Evolutionary conservation across 1,140 invertebrate species (phyloP).

Genomic region (Potamilus streckersoni): DNA sequence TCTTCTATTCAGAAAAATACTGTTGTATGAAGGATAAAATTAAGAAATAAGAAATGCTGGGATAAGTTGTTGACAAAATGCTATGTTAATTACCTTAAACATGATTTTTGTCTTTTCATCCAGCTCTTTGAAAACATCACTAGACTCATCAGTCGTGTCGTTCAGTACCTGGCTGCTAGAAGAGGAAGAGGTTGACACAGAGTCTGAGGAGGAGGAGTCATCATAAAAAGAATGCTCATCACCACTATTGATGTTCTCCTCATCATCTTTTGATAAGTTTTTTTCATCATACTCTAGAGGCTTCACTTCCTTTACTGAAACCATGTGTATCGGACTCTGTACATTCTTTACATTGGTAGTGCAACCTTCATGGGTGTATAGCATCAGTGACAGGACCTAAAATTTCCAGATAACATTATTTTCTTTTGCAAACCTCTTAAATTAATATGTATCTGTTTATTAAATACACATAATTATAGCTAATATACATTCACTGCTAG

Average conservation of each 20-base stretch:
- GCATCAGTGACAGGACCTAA: slow-evolving; percentile 63
- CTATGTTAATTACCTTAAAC: slow-evolving; percentile 43
- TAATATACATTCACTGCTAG: no score
- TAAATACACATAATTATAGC: no score
- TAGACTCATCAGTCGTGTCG: slow-evolving; percentile 35
- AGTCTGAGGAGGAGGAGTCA: slow-evolving; percentile 27
- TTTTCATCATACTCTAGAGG: slow-evolving; percentile 18
- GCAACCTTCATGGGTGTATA: slow-evolving; percentile 58
- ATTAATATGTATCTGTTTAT: no score
- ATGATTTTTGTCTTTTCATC: slow-evolving; percentile 54
- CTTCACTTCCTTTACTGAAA: slow-evolving; percentile 33
- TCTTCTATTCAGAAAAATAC: no score
- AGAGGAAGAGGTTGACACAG: no score
- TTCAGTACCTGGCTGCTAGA: slow-evolving; percentile 15
- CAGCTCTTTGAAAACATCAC: slow-evolving; percentile 43
- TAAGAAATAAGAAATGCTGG: no score
- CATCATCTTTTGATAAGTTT: slow-evolving; percentile 26
- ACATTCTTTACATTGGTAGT: slow-evolving; percentile 30
- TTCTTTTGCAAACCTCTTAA: no score
- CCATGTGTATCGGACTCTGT: slow-evolving; percentile 8
- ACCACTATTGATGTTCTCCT: slow-evolving; percentile 36
- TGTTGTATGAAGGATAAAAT: no score
- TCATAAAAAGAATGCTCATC: slow-evolving; percentile 22
- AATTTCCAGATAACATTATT: slow-evolving; percentile 3
- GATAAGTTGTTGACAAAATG: background rate